Evolutionary conservation across 1,140 invertebrate species (phyloP), one percentile per base, ranked within the genome.

Genomic region (Drosophila insularis): DNA sequence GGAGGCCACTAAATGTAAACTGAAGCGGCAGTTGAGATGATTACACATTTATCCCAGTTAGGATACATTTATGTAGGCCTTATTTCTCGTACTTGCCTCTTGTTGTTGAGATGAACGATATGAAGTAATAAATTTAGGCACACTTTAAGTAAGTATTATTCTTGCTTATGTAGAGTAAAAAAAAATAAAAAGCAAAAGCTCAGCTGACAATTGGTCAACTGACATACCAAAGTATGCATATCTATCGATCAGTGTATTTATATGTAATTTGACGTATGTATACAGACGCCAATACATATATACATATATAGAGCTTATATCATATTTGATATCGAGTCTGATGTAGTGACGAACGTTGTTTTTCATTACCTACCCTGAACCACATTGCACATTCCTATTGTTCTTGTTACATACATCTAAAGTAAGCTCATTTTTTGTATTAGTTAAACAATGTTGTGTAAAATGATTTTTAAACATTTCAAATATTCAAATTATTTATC

Each of bases 171-270:
- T 74, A 74, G 78, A 80, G 58, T 54, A 62, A 27, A 60, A 43
- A 19, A 7, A 46, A 5, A 46, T 8, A 19, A 31, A 17, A 43
- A 55, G 0, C 37, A 63, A 56, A 55, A 61, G 56, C 85, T 80
- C 78, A 85, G 66, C 77, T 85, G 81, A 78, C 81, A 81, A 86
- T 81, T 85, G 67, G 78, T 87, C 81, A 86, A 86, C 60, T 86
- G 82, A 81, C 68, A 68, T 39, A 37, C 39, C 10, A 11, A 37
- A 4, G 35, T 50, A 37, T 39, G 3, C 8, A 10, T 37, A 37
- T 39, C 31, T 13, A 69, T 50, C 37, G 23, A 13, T 11, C 53
- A 66, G 13, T 23, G 23, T n/a, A 19, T 14, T 27, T 14, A 37
- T 27, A 54, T 23, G 27, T 53, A 21, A n/a, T 17, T 7, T 68